Conservation (phyloP, 2,113 vertebrate species). For the Eidolon helvum region DNA sequence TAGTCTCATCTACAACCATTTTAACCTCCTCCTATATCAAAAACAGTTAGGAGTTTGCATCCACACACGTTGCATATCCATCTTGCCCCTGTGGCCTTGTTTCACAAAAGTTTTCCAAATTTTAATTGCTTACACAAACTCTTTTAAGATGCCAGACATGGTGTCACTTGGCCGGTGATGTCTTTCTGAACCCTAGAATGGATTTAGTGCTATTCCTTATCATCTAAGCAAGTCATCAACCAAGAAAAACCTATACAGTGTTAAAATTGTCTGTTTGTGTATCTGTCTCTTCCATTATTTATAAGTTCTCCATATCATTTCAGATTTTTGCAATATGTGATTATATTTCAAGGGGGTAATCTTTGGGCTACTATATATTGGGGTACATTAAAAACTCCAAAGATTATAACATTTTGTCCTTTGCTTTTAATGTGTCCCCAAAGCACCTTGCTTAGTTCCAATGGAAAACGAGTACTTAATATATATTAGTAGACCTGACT, state of each 20-base stretch:
- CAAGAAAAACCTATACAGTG: not conserved
- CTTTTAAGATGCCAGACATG: not conserved
- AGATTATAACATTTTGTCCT: not conserved
- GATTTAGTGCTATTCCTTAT: not conserved
- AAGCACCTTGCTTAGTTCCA: not conserved
- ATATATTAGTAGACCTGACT: slow-evolving; percentile 50
- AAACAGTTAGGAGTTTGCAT: not conserved
- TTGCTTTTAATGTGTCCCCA: not conserved
- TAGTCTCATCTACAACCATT: not conserved
- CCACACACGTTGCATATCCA: fast-evolving
- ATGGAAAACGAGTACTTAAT: not conserved
- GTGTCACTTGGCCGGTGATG: too few relatives aligned
- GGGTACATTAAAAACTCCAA: not conserved
- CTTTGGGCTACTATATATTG: not conserved
- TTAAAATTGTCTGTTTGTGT: not conserved
- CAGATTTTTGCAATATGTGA: not conserved
- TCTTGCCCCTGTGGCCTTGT: fast-evolving
- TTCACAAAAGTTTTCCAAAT: not conserved
- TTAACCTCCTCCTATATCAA: fast-evolving
- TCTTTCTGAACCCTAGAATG: not conserved
- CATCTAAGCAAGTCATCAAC: not conserved
- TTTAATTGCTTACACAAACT: not conserved
- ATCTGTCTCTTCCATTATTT: not conserved
- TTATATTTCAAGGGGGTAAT: not conserved
- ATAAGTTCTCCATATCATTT: not conserved